Conservation (phyloP, 2,797 vertebrate genomes). For the Alectoris magna region DNA sequence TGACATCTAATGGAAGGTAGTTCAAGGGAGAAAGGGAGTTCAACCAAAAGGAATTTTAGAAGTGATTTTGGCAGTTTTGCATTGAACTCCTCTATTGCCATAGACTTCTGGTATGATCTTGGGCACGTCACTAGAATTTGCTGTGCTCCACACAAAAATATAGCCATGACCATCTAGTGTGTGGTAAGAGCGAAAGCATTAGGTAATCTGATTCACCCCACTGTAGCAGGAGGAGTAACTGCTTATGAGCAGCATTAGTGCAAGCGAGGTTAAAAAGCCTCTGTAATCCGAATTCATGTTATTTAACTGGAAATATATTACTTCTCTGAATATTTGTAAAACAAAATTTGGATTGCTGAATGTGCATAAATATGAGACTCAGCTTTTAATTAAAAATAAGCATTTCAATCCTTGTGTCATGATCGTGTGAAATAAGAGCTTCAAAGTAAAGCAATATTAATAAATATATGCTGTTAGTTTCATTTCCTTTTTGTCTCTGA, state of each 20-base stretch:
- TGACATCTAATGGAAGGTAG: neutral
- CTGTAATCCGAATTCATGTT: neutral
- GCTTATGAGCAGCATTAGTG: neutral
- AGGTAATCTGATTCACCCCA: neutral
- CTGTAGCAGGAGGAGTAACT: neutral
- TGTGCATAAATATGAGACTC: neutral
- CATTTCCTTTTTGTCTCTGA: neutral
- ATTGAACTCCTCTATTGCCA: neutral
- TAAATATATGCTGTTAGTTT: neutral
- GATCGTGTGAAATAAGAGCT: neutral
- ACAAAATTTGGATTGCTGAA: neutral
- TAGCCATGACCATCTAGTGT: neutral
- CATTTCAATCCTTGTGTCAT: neutral
- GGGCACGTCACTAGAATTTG: neutral
- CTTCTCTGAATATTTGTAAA: neutral
- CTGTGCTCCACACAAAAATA: neutral
- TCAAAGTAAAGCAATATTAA: neutral
- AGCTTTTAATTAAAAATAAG: conserved; percentile 7
- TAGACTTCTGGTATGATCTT: neutral
- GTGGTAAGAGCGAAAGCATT: neutral
- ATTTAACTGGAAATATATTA: neutral
- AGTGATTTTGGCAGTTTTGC: neutral
- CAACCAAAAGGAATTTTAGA: neutral
- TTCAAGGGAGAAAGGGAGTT: neutral
- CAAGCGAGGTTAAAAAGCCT: neutral